A percentile compares a stretch with the other conserved stretches of the same genome.
Conservation (phyloP, 2,888 invertebrate species). For the Drosophila nr. perissopoda region DNA sequence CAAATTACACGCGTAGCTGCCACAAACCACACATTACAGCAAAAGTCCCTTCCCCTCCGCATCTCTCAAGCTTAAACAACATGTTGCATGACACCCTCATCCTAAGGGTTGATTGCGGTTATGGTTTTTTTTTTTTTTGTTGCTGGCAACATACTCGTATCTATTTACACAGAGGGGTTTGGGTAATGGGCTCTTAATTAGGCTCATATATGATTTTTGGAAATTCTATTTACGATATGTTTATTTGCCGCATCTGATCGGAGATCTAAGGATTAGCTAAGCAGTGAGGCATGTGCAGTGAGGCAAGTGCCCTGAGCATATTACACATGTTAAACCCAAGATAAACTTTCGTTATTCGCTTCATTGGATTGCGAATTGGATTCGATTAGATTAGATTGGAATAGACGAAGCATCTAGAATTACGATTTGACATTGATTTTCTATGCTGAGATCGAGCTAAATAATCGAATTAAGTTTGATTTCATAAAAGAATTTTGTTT, state of each 20-base stretch:
- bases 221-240: conserved; percentile 50
- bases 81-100: conserved; percentile 41
- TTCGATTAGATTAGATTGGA: conserved; percentile 2
- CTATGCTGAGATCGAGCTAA: not conserved
- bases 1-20: conserved; percentile 68
- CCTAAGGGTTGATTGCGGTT: conserved; percentile 68
- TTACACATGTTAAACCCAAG: conserved; percentile 16
- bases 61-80: conserved; percentile 9
- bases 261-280: conserved; percentile 35
- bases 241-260: conserved; percentile 26
- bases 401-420: conserved; percentile 1
- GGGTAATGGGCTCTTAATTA: conserved; percentile 82
- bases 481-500: not conserved
- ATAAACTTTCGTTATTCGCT: conserved; percentile 12
- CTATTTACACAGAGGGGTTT: conserved; percentile 70
- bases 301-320: conserved; percentile 28
- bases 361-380: conserved; percentile 42
- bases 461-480: not conserved
- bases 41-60: not conserved
- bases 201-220: conserved; percentile 72
- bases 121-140: conserved; percentile 47
- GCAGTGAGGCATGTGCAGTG: conserved; percentile 15
- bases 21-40: conserved; percentile 43
- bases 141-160: conserved; percentile 39
- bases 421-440: not conserved